Evolutionary conservation across 2,113 vertebrate genomes (phyloP).

Genomic region (Dicerorhinus sumatrensis): DNA sequence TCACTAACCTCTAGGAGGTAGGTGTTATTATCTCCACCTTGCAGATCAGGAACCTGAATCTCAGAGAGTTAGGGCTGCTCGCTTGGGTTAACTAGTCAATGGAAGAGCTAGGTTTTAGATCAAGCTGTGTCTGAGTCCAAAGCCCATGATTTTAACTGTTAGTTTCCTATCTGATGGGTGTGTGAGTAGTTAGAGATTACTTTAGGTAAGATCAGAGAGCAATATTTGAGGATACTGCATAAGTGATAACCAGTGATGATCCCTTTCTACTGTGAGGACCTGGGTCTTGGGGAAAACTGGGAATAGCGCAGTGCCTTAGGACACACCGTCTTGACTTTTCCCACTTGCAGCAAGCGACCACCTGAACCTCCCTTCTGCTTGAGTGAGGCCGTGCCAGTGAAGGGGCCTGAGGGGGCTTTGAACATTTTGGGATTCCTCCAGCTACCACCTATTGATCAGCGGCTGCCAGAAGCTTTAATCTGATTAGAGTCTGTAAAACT

Average conservation of each 20-base stretch:
- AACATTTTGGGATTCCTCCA: constrained; percentile 82
- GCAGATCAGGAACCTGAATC: background rate
- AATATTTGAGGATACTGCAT: background rate
- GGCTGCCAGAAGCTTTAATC: constrained; percentile 87
- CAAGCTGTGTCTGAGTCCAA: background rate
- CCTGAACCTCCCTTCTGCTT: background rate
- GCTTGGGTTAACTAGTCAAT: background rate
- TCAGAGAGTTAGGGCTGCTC: background rate
- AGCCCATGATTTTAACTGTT: background rate
- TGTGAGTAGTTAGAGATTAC: background rate
- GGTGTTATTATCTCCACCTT: background rate
- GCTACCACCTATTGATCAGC: constrained; percentile 84
- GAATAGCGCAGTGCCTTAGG: background rate
- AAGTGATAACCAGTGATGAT: background rate
- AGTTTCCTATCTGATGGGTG: background rate
- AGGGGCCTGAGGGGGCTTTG: constrained; percentile 65
- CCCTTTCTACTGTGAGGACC: background rate
- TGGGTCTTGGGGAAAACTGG: background rate
- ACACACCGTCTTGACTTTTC: background rate
- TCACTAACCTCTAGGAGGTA: background rate
- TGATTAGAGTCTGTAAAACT: constrained; percentile 88
- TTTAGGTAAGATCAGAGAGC: background rate
- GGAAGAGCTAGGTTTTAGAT: background rate
- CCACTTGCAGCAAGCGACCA: accelerated
- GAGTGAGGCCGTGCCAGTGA: constrained; percentile 35